Evolutionary conservation across 1,140 invertebrate species (phyloP).

Genomic region (Acyrthosiphon pisum): DNA sequence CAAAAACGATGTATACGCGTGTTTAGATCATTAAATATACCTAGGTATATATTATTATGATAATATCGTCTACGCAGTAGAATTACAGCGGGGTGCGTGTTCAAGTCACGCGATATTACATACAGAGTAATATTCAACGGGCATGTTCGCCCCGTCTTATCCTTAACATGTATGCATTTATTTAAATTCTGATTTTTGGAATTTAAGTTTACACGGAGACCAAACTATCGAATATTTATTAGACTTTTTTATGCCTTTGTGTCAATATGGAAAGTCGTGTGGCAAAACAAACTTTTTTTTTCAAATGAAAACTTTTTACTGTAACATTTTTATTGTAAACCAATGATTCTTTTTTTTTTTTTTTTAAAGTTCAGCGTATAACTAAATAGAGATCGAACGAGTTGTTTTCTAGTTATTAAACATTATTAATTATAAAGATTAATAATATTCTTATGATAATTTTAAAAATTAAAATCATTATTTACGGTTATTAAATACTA

Average conservation of each 20-base stretch:
- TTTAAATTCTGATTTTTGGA: background rate
- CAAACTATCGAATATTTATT: background rate
- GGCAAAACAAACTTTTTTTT: background rate
- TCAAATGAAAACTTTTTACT: background rate
- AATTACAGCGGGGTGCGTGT: background rate
- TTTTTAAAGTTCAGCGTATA: background rate
- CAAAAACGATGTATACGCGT: background rate
- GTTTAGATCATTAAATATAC: constrained; percentile 14
- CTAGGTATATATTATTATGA: background rate
- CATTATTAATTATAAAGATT: background rate
- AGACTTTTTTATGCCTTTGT: background rate
- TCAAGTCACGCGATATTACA: background rate
- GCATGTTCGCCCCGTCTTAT: background rate
- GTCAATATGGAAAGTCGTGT: background rate
- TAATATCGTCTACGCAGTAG: background rate
- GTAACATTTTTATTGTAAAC: background rate
- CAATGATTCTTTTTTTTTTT: background rate
- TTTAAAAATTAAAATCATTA: background rate
- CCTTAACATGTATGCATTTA: background rate
- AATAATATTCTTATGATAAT: background rate
- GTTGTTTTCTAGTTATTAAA: background rate
- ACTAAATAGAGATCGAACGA: background rate
- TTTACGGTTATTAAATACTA: background rate
- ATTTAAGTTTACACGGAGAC: background rate
- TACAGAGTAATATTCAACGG: background rate